These are phyloP conservation scores for Takifugu ocellatus DNA, from an alignment of 2,797 vertebrate species.

Conservation along the genomic window DNA sequence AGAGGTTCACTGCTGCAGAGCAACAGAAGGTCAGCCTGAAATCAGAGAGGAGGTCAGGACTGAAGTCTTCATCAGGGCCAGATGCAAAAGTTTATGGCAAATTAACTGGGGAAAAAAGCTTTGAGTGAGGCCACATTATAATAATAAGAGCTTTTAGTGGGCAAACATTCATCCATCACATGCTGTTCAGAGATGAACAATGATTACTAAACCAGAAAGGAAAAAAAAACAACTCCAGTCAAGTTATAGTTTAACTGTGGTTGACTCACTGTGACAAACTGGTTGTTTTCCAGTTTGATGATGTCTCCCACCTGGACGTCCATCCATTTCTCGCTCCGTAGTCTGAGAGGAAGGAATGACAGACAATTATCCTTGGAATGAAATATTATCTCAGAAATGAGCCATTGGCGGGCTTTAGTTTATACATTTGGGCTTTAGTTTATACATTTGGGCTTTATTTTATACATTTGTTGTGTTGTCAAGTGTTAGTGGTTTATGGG, in stretches of 20 bases:
- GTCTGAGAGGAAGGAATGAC: conserved; percentile 61
- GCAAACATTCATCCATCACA: neutral
- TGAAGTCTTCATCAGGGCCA: too few species aligned
- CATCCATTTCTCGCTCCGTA: conserved; percentile 91
- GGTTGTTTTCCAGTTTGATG: conserved; percentile 93
- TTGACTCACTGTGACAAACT: conserved; percentile 88
- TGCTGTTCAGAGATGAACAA: neutral
- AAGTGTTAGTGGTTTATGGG: too few species aligned
- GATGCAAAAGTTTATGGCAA: too few species aligned
- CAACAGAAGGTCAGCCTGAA: conserved; percentile 88
- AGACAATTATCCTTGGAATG: conserved; percentile 4
- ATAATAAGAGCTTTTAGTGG: too few species aligned
- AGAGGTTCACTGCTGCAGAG: conserved; percentile 94
- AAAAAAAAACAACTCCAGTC: neutral
- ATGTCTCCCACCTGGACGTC: conserved; percentile 93
- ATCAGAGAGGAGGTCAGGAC: conserved; percentile 25
- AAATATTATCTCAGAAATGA: conserved; percentile 8
- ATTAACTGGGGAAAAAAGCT: too few species aligned
- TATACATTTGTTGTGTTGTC: too few species aligned
- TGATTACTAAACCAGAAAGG: too few species aligned
- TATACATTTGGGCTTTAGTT: too few species aligned
- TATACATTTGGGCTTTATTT: too few species aligned
- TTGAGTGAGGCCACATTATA: too few species aligned
- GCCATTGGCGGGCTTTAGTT: neutral
- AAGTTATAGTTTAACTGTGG: neutral